phyloP scores from a whole-genome alignment of 2,113 vertebrate genomes.

The Elephas maximus region DNA sequence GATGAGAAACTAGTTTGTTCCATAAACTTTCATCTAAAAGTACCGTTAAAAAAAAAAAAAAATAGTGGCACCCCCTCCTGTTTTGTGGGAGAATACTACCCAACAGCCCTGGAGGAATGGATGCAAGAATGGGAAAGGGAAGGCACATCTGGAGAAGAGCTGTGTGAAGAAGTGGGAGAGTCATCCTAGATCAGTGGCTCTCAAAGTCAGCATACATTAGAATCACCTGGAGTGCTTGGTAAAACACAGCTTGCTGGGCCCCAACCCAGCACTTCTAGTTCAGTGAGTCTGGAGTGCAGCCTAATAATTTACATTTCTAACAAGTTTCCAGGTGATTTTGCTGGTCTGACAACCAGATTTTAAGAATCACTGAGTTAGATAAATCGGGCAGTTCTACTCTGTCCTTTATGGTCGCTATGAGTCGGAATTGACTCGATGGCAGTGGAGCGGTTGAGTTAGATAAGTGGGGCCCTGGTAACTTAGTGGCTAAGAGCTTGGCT shows the following conservation, averaged over 20 bases:
- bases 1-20: no score
- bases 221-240: not conserved
- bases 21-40: no score
- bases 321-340: no score
- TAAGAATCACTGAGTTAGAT: not conserved
- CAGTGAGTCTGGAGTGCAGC: not conserved
- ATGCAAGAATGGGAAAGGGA: no score
- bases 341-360: not conserved
- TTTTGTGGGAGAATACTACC: not conserved
- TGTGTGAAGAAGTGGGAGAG: not conserved
- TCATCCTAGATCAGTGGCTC: not conserved
- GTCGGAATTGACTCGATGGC: no score
- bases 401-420: no score
- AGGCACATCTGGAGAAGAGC: not conserved
- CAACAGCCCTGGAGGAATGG: not conserved
- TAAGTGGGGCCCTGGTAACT: no score
- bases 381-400: not conserved
- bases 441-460: no score
- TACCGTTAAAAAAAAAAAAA: no score
- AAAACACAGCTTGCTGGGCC: not conserved
- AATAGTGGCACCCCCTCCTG: not conserved
- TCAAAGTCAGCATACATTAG: fast-evolving
- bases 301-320: no score
- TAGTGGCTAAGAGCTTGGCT: no score
- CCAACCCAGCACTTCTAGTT: not conserved